These are phyloP conservation scores for Monoplex corrugatus DNA, from an alignment of 2,888 invertebrate genomes.

Conservation along the genomic window DNA sequence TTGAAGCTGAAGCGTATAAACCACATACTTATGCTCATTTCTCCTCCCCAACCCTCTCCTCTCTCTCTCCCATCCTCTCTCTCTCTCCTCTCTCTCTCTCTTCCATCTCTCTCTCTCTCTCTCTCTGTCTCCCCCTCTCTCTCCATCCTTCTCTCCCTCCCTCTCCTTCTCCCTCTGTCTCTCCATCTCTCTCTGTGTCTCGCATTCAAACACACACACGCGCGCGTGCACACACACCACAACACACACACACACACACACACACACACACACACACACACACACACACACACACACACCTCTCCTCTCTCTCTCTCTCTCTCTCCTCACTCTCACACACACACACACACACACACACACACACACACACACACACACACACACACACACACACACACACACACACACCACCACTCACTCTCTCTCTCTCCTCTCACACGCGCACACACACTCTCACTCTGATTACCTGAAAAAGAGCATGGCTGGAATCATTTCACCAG, in stretches of 20 bases:
- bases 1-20: no score
- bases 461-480: no score
- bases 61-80: background rate
- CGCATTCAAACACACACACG: background rate
- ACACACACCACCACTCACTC: background rate
- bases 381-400: no score
- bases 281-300: no score
- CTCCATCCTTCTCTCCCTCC: background rate
- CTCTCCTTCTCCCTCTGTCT: background rate
- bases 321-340: background rate
- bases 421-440: background rate
- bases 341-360: no score
- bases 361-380: no score
- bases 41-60: background rate
- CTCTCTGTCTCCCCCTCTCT: background rate
- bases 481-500: no score
- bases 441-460: no score
- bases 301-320: background rate
- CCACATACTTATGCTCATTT: no score
- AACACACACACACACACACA: no score
- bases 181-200: background rate
- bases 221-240: no score
- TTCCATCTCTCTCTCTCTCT: background rate
- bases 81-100: background rate
- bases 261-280: no score